Evolutionary conservation across 2,113 vertebrate genomes (phyloP).

Genomic region (Pelecanus crispus): DNA sequence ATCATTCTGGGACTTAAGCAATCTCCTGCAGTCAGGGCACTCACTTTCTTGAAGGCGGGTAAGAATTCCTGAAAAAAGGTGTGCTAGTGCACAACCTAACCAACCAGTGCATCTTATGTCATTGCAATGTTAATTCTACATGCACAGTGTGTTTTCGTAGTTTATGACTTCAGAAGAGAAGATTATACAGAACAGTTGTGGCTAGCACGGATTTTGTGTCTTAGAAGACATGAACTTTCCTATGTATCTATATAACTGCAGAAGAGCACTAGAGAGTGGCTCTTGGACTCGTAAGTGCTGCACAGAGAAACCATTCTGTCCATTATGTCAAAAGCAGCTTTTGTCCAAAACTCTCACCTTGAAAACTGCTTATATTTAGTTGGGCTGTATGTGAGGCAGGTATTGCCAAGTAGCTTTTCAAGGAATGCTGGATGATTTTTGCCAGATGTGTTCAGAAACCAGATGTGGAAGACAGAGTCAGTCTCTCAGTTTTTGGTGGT

Average conservation of each 20-base stretch:
- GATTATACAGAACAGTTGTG: not conserved
- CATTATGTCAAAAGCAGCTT: not conserved
- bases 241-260: not conserved
- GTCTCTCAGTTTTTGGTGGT: not conserved
- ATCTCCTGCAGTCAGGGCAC: not conserved
- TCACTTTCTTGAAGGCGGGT: not conserved
- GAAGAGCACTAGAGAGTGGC: not conserved
- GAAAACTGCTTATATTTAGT: not conserved
- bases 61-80: not conserved
- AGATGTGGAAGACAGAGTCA: not conserved
- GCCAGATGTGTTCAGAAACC: conserved; percentile 3
- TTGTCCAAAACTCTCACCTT: not conserved
- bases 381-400: not conserved
- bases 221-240: not conserved
- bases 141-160: not conserved
- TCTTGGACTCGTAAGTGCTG: not conserved
- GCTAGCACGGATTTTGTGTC: not conserved
- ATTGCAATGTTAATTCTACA: not conserved
- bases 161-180: not conserved
- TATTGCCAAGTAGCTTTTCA: not conserved
- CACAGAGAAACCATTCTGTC: not conserved
- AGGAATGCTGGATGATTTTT: conserved; percentile 14
- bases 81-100: not conserved
- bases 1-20: not conserved
- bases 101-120: not conserved